Evolutionary conservation across 92 coral and sea anemone species (phyloP).

Genomic region (Zoanthus solanderi): DNA sequence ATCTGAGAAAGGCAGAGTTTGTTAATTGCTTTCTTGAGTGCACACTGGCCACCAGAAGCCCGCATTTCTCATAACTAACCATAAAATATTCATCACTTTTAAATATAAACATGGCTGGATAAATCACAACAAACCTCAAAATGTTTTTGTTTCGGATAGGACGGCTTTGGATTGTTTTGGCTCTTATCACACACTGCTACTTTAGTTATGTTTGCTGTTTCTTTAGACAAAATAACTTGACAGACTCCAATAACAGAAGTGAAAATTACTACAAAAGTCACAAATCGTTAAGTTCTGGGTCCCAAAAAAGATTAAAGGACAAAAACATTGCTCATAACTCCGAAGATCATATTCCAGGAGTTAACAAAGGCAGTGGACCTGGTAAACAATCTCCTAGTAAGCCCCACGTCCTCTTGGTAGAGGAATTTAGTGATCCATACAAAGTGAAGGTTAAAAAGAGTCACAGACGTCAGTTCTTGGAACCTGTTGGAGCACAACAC

Average conservation of each 20-base stretch:
- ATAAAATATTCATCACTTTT: neutral
- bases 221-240: neutral
- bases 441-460: no score
- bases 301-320: no score
- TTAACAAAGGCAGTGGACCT: no score
- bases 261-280: neutral
- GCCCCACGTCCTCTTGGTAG: no score
- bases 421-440: no score
- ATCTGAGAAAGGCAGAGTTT: no score
- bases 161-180: constrained; percentile 22
- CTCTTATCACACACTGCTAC: neutral
- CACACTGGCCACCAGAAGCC: constrained; percentile 16
- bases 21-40: neutral
- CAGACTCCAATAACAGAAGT: neutral
- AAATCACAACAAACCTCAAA: constrained; percentile 16
- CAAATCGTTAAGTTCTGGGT: no score
- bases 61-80: neutral
- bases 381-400: no score
- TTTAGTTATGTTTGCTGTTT: neutral
- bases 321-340: no score
- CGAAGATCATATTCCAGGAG: no score
- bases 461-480: neutral
- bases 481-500: neutral
- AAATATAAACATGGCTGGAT: constrained; percentile 19
- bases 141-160: constrained; percentile 17